These are phyloP conservation scores for Drosophila oshimai DNA, from an alignment of 1,140 invertebrate genomes.

Conservation along the genomic window DNA sequence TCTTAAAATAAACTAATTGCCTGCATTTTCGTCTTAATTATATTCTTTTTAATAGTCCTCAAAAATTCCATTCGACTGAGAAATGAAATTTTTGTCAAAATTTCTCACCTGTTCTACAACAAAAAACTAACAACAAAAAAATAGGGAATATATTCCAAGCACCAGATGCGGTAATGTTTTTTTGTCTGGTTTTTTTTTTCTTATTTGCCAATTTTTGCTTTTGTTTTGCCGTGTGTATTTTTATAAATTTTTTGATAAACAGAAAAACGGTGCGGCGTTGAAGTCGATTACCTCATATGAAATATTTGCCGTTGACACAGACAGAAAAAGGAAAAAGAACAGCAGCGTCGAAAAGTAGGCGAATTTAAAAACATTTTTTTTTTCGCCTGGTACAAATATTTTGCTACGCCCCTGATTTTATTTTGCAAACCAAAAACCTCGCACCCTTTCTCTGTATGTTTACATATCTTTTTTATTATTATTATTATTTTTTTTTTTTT, in stretches of 20 bases:
- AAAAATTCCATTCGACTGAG: slow-evolving; percentile 61
- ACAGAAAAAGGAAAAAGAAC: not conserved
- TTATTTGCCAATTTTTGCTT: slow-evolving; percentile 33
- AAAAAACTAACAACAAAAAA: not conserved
- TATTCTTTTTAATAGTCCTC: slow-evolving; percentile 40
- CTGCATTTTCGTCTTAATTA: slow-evolving; percentile 10
- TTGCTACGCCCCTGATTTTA: not conserved
- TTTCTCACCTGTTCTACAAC: not conserved
- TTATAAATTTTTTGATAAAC: slow-evolving; percentile 23
- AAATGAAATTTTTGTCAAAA: slow-evolving; percentile 12
- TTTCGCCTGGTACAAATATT: no score
- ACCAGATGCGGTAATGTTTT: slow-evolving; percentile 64
- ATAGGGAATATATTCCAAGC: not conserved
- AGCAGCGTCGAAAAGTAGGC: not conserved
- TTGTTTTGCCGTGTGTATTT: slow-evolving; percentile 26
- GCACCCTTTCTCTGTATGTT: no score
- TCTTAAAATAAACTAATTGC: slow-evolving; percentile 31
- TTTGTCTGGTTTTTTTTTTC: slow-evolving; percentile 30
- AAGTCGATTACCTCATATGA: slow-evolving; percentile 36
- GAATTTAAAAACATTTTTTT: not conserved
- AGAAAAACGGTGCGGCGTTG: slow-evolving; percentile 1
- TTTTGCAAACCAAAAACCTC: no score
- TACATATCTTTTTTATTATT: no score
- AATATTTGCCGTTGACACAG: slow-evolving; percentile 5
- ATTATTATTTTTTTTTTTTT: no score